Percentiles rank a stretch among this genome's conserved stretches.
phyloP scores from a whole-genome alignment of 2,888 invertebrate species.

The Nomada flava region DNA sequence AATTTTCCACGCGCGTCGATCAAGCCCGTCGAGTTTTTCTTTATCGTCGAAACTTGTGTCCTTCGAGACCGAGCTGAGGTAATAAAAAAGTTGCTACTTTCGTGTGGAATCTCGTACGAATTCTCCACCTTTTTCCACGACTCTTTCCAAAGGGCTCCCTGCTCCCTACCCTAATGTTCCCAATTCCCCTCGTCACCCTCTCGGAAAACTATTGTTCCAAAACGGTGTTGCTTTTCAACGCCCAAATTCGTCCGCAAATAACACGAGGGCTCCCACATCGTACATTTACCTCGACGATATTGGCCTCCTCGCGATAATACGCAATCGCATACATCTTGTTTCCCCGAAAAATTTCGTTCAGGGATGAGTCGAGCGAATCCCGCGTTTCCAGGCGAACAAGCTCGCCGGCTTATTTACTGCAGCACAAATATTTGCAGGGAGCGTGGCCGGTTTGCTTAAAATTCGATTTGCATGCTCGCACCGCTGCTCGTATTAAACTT shows the following conservation, averaged over 20 bases:
- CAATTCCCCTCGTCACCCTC: not conserved
- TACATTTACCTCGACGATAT: not conserved
- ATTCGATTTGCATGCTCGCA: slow-evolving; percentile 43
- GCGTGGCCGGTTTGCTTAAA: slow-evolving; percentile 21
- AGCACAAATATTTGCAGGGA: slow-evolving; percentile 38
- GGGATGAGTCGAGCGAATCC: slow-evolving; percentile 1
- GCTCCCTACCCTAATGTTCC: slow-evolving; percentile 10
- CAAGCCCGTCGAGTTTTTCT: slow-evolving; percentile 43
- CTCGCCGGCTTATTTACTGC: slow-evolving; percentile 21
- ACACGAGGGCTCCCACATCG: not conserved
- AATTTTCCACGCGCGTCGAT: slow-evolving; percentile 46
- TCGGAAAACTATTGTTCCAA: not conserved
- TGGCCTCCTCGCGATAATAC: not conserved
- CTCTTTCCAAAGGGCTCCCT: slow-evolving; percentile 9
- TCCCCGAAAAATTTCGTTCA: slow-evolving; percentile 3
- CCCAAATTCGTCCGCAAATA: not conserved
- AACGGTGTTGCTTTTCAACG: not conserved
- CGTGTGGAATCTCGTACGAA: slow-evolving; percentile 46
- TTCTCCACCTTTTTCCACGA: slow-evolving; percentile 29
- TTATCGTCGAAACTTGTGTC: slow-evolving; percentile 49
- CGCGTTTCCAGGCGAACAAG: slow-evolving; percentile 6
- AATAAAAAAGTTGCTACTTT: slow-evolving; percentile 52
- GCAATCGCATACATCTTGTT: not conserved
- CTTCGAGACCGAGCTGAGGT: slow-evolving; percentile 13
- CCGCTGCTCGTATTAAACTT: slow-evolving; percentile 17